Evolutionary conservation across 1,140 invertebrate genomes (phyloP).

Genomic region (Rhagoletis zephyria): DNA sequence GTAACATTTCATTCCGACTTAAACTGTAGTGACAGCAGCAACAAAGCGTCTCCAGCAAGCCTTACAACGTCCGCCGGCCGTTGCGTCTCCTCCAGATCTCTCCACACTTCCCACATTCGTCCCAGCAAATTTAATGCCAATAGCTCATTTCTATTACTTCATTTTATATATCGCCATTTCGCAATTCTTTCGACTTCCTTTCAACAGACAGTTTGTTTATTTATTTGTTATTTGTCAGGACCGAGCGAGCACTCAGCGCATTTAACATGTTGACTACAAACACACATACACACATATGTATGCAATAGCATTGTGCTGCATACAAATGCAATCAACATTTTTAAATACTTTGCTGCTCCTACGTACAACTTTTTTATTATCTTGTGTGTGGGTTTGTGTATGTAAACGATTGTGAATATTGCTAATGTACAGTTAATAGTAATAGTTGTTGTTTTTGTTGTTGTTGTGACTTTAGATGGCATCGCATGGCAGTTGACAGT

Average conservation of each 20-base stretch:
- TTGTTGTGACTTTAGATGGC: not conserved
- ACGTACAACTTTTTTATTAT: slow-evolving; percentile 32
- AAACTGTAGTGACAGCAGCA: slow-evolving; percentile 1
- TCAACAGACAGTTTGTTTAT: slow-evolving; percentile 14
- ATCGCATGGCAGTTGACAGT: slow-evolving; percentile 26
- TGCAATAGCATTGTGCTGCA: not conserved
- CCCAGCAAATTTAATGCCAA: slow-evolving; percentile 18
- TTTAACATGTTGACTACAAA: not conserved
- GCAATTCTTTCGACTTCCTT: slow-evolving; percentile 13
- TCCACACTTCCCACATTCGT: not conserved
- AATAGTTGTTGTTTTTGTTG: not conserved
- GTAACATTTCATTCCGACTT: slow-evolving; percentile 22
- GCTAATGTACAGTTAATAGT: slow-evolving; percentile 42
- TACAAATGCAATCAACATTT: slow-evolving; percentile 28
- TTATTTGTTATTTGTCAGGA: slow-evolving; percentile 7
- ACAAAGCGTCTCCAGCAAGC: not conserved
- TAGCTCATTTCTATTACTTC: slow-evolving; percentile 11
- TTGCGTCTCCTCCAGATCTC: not conserved
- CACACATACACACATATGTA: slow-evolving; percentile 11
- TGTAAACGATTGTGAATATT: slow-evolving; percentile 3
- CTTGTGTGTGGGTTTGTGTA: not conserved
- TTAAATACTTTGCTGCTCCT: slow-evolving; percentile 42
- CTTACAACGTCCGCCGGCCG: not conserved
- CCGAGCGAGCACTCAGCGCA: not conserved
- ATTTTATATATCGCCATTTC: not conserved